These are phyloP conservation scores for Pristionchus pacificus DNA, from an alignment of 1,140 invertebrate genomes.

Conservation along the genomic window DNA sequence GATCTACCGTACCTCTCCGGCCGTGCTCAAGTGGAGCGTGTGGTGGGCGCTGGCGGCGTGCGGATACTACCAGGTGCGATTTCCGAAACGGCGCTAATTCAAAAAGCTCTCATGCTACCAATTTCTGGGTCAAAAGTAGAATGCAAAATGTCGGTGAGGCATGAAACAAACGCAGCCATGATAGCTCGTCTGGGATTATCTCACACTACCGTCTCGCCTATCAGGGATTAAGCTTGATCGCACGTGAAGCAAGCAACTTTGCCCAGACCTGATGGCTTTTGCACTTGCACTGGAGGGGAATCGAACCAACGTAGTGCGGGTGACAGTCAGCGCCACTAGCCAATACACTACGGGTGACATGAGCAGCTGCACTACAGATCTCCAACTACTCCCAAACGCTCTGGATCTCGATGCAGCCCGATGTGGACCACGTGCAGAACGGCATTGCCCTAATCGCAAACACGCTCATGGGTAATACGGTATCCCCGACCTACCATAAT, in stretches of 20 bases:
- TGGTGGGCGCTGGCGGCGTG: constrained; percentile 33
- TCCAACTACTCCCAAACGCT: constrained; percentile 26
- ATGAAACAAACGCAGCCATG: neutral
- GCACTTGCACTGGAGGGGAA: too few relatives aligned
- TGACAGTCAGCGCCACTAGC: too few relatives aligned
- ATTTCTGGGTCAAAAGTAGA: too few relatives aligned
- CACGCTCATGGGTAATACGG: constrained; percentile 10
- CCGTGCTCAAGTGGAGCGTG: constrained; percentile 27
- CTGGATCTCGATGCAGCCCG: constrained; percentile 26
- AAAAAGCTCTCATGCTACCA: too few relatives aligned
- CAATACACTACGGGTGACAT: too few relatives aligned
- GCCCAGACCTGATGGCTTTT: neutral
- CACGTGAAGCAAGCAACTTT: neutral
- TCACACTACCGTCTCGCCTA: neutral
- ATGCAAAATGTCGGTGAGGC: neutral
- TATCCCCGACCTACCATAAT: neutral
- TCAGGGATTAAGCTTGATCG: neutral
- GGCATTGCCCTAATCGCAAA: constrained; percentile 25
- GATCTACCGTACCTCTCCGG: constrained; percentile 10
- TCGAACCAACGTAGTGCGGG: too few relatives aligned
- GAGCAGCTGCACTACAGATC: too few relatives aligned
- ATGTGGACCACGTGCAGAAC: constrained; percentile 27
- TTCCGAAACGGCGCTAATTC: too few relatives aligned
- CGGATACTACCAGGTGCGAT: constrained; percentile 24
- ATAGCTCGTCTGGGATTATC: neutral